Conservation (phyloP, 2,113 vertebrate species). For the Spermophilus dauricus region DNA sequence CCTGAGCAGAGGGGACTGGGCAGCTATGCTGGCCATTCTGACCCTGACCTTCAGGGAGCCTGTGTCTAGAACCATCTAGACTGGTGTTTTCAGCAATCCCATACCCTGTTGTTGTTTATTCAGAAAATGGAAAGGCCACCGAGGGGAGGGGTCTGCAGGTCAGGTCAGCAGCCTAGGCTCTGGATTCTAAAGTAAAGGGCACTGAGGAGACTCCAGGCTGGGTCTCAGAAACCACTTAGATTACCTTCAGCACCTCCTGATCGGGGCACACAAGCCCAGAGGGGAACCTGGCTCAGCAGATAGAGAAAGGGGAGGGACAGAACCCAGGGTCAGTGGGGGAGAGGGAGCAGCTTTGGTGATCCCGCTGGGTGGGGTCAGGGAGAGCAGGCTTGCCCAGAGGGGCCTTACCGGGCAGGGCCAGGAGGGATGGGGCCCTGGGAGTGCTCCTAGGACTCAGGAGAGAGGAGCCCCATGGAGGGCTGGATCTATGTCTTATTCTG, state of each 20-base stretch:
- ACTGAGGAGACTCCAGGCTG: neutral
- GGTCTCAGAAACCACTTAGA: neutral
- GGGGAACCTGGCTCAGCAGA: neutral
- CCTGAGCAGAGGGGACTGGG: neutral
- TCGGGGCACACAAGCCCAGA: neutral
- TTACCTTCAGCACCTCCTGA: neutral
- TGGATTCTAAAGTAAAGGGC: neutral
- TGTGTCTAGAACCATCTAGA: neutral
- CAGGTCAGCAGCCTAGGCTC: neutral
- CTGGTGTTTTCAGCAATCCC: neutral
- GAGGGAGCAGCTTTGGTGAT: neutral
- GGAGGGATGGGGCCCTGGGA: neutral
- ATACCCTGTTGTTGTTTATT: neutral
- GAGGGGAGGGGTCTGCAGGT: neutral
- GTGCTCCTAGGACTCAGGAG: neutral
- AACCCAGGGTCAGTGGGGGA: neutral
- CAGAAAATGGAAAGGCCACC: neutral
- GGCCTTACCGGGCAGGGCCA: fast-evolving
- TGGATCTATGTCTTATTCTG: neutral
- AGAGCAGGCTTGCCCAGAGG: neutral
- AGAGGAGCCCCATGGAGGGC: neutral
- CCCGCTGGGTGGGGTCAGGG: neutral
- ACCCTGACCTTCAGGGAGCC: neutral
- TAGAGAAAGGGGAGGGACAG: neutral
- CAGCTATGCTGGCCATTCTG: fast-evolving